These are phyloP conservation scores for Aspiorhynchus laticeps DNA, from an alignment of 2,113 vertebrate genomes.

Conservation along the genomic window DNA sequence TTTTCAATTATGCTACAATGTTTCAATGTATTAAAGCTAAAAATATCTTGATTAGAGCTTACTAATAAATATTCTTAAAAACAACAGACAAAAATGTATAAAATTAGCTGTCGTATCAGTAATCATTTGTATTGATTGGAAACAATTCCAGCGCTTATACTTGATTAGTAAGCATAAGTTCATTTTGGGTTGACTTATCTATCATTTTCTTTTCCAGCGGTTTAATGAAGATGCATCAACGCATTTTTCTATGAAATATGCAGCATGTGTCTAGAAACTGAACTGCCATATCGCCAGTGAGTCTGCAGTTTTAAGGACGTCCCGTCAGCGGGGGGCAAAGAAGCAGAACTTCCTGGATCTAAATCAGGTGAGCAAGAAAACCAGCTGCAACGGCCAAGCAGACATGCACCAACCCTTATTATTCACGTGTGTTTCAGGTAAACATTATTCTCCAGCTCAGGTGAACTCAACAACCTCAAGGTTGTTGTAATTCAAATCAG, in stretches of 20 bases:
- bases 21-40: neutral
- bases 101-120: neutral
- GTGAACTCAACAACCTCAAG: neutral
- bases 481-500: neutral
- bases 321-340: neutral
- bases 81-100: neutral
- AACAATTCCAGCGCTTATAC: neutral
- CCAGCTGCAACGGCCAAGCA: neutral
- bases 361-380: constrained; percentile 7
- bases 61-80: neutral
- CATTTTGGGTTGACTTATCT: neutral
- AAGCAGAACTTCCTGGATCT: neutral
- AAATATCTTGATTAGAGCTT: neutral
- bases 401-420: neutral
- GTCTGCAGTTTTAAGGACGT: constrained; percentile 3
- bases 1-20: too few relatives aligned
- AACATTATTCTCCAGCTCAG: neutral
- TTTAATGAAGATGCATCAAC: neutral
- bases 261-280: neutral
- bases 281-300: neutral
- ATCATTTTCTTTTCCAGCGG: neutral
- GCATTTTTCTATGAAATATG: neutral
- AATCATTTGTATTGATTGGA: neutral
- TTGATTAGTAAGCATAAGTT: neutral
- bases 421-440: neutral